Evolutionary conservation across 2,888 invertebrate genomes (phyloP), one percentile per base, ranked within the genome.

Genomic region (Bellardia pandia): DNA sequence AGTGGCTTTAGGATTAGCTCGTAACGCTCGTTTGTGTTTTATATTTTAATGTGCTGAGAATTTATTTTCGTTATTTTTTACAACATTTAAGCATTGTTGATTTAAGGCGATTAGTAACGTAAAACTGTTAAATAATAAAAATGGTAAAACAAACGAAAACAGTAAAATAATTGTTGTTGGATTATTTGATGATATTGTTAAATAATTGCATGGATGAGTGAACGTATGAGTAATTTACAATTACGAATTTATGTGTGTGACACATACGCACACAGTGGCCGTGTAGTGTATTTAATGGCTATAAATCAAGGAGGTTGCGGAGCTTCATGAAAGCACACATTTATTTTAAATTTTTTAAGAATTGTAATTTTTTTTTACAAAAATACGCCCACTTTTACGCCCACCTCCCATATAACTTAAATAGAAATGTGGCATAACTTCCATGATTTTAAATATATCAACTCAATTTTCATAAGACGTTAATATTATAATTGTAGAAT

Each of bases 1-100:
- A 76, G 64, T 58, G 86, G 79, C 71, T 58, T 23, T 78, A 64
- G 75, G 86, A 86, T 86, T 83, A 82, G 82, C 75, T 75, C 37
- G 71, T 83, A 77, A 77, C 56, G 45, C n/a, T 71, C 37, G 23
- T 37, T 82, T 82, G 58, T 75, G 16, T 62, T 82, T 75, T 58
- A 53, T 16, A 30, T 77, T 53, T 56, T 71, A 69, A 62, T 69
- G 62, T 56, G 64, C 56, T 83, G 60, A 42, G 14, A 69, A 62
- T 76, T 68, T 58, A 78, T 69, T 71, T 62, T 16, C 72, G 1
- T 76, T 16, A 13, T 37, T 7, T 72, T 16, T 33, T 53, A 11
- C 42, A 58, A 23, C 37, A 11, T 68, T 66, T 53, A 66, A 74
- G 45, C n/a, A 45, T 58, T 81, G 23, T 81, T 66, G 58, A 66